Percentiles rank a stretch among this genome's conserved stretches.
phyloP scores from a whole-genome alignment of 1,140 invertebrate species.

The Drosophila orena region DNA sequence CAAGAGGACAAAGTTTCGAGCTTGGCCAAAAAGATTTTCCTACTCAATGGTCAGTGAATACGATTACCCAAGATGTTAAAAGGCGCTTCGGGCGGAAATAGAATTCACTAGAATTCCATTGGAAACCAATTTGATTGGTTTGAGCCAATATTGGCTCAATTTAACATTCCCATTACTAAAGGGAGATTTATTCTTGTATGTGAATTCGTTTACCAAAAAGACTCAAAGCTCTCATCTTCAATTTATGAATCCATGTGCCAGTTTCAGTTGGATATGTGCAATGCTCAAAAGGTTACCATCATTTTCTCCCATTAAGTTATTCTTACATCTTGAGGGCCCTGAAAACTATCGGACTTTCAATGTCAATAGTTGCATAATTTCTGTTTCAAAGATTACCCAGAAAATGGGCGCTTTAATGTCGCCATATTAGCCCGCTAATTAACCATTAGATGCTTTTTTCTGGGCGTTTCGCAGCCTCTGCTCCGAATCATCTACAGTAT shows the following conservation, averaged over 20 bases:
- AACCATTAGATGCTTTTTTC: slow-evolving; percentile 34
- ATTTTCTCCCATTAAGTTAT: slow-evolving; percentile 25
- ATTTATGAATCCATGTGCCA: slow-evolving; percentile 18
- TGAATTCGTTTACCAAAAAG: background rate
- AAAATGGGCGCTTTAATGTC: slow-evolving; percentile 26
- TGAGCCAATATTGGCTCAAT: no score
- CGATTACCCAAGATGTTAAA: background rate
- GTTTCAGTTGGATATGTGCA: slow-evolving; percentile 11
- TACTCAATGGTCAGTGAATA: background rate
- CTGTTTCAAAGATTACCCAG: background rate
- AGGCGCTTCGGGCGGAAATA: background rate
- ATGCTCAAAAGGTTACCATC: slow-evolving; percentile 11
- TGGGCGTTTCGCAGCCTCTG: slow-evolving; percentile 2
- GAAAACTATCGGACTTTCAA: slow-evolving; percentile 2
- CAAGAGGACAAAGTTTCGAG: slow-evolving; percentile 5
- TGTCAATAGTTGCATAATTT: slow-evolving; percentile 2
- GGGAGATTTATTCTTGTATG: slow-evolving; percentile 7
- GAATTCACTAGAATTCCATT: background rate
- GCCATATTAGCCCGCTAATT: slow-evolving; percentile 25
- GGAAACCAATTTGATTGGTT: slow-evolving; percentile 3
- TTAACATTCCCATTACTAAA: slow-evolving; percentile 8
- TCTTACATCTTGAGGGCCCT: background rate
- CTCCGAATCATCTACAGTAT: slow-evolving; percentile 23
- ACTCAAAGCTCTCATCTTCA: slow-evolving; percentile 11
- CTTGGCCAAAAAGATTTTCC: slow-evolving; percentile 11